phyloP scores from a whole-genome alignment of 1,140 invertebrate species.

The Branchinecta lindahli region DNA sequence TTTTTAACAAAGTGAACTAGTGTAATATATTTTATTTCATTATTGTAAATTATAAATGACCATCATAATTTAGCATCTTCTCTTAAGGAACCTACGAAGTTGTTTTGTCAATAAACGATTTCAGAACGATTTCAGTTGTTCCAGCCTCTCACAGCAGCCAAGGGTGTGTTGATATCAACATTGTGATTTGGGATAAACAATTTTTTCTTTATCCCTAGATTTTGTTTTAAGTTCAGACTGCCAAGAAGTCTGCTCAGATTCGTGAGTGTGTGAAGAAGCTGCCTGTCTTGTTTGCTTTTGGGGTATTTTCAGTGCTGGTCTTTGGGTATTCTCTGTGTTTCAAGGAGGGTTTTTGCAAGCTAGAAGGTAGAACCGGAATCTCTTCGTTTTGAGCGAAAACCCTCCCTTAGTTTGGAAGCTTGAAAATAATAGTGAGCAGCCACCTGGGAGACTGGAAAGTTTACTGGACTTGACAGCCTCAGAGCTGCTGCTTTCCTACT shows the following conservation, averaged over 20 bases:
- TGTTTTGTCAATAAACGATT: not conserved
- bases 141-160: not conserved
- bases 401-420: not conserved
- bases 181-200: not conserved
- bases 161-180: no score
- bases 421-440: no score
- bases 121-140: not conserved
- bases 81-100: not conserved
- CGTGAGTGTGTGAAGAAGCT: conserved; percentile 4
- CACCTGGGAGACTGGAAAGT: no score
- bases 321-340: not conserved
- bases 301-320: not conserved
- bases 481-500: no score
- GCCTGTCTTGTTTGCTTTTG: not conserved
- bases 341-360: not conserved
- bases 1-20: not conserved
- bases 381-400: not conserved
- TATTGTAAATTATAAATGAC: no score
- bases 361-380: not conserved
- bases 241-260: not conserved
- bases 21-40: no score
- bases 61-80: no score
- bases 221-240: not conserved
- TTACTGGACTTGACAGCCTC: no score
- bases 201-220: not conserved